A percentile compares a stretch with the other conserved stretches of the same genome.
Evolutionary conservation across 2,113 vertebrate species (phyloP).

Genomic region (Neodontobutis hainanensis): DNA sequence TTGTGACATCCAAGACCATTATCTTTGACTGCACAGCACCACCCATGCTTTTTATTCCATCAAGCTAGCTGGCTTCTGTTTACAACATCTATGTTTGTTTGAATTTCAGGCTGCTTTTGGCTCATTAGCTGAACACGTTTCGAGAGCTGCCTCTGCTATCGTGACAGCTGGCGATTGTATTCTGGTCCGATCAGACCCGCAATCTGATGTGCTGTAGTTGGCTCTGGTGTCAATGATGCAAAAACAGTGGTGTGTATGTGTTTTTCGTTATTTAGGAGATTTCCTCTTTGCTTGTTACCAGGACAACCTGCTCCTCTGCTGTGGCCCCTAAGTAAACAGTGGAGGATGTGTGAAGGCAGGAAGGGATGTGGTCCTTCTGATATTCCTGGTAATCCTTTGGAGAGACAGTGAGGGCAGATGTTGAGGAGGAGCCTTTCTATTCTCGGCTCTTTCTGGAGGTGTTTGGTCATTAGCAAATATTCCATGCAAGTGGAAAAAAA

Average conservation of each 20-base stretch:
- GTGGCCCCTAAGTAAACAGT: slow-evolving; percentile 49
- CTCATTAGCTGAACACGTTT: slow-evolving; percentile 30
- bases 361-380: slow-evolving; percentile 37
- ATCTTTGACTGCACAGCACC: neutral
- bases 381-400: slow-evolving; percentile 33
- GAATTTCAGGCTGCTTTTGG: slow-evolving; percentile 10
- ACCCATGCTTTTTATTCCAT: slow-evolving; percentile 6
- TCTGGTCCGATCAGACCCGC: slow-evolving; percentile 1
- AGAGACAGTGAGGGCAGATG: slow-evolving; percentile 50
- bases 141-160: neutral
- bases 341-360: slow-evolving; percentile 19
- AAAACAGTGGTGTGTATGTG: slow-evolving; percentile 13
- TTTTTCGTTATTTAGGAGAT: slow-evolving; percentile 40
- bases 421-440: slow-evolving; percentile 50
- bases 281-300: slow-evolving; percentile 51
- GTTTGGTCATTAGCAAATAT: slow-evolving; percentile 65
- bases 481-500: slow-evolving; percentile 31
- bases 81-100: slow-evolving; percentile 8
- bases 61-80: slow-evolving; percentile 1
- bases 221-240: neutral
- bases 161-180: slow-evolving; percentile 16
- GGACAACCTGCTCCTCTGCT: slow-evolving; percentile 45
- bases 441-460: slow-evolving; percentile 51
- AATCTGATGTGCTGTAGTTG: slow-evolving; percentile 1
- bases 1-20: slow-evolving; percentile 12